Evolutionary conservation across 2,113 vertebrate species (phyloP), one percentile per base, ranked within the genome.

Genomic region (Pituophis catenifer): DNA sequence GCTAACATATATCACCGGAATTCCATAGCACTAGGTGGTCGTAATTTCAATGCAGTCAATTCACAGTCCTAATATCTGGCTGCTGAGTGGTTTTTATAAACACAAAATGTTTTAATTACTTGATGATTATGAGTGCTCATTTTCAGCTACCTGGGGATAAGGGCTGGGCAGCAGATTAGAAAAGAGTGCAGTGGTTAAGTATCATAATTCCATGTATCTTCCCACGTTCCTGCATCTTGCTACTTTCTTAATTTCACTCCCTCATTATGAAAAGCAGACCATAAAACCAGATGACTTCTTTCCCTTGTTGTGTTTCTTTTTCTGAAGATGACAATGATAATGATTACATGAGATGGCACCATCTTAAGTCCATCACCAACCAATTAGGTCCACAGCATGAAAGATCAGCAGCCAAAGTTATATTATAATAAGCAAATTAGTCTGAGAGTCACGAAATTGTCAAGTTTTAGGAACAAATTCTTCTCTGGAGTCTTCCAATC

Each of bases 401-500:
- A 91, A 93, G 91, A 85, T 11, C n/a, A 59, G 91, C 95, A 94
- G 90, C 94, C 95, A 92, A 90, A 95, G 75, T 8, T 33, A 24
- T 5, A 44, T 91, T 93, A 91, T 90, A 95, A 96, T 90, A 88
- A 94, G 44, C 89, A 89, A 96, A 94, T 96, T 96, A 96, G 93
- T 89, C 81, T 11, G 62, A 90, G 95, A 96, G 95, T 93, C 55
- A 17, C 2, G 24, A 91, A 52, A 0, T 95, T 97, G 96, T 96
- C 92, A 88, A 92, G 94, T 75, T 95, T 95, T 90, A 96, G 86
- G 92, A 95, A 93, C 91, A 95, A 97, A 97, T 94, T 95, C 89
- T 97, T 95, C 94, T 94, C 95, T 62, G 24, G 96, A 93, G 96
- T 90, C 55, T 96, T 91, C 89, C 90, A 90, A 38, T 96, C 96